Evolutionary conservation across 23 tunicate genomes (phyloP).

Genomic region (Clavelina lepadiformis): DNA sequence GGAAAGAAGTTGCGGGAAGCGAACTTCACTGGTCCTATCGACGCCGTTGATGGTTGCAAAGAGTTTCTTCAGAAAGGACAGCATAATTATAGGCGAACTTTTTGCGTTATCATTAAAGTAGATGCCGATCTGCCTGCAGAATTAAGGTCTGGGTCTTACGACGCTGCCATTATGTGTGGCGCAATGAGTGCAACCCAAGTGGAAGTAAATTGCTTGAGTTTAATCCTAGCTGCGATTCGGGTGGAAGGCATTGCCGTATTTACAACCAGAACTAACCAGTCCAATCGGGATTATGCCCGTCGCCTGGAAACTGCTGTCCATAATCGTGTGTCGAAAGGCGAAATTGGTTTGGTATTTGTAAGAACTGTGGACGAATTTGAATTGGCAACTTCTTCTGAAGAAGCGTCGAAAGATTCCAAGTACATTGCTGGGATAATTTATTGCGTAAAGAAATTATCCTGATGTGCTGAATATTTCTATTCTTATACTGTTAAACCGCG

Average conservation of each 20-base stretch:
- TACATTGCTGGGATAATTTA: slow-evolving; percentile 14
- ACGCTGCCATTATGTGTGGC: slow-evolving; percentile 22
- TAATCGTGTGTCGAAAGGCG: not conserved
- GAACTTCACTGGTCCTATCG: slow-evolving; percentile 9
- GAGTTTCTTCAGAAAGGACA: not conserved
- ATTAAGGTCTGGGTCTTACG: not conserved
- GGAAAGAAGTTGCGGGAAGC: slow-evolving; percentile 2
- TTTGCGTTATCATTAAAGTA: not conserved
- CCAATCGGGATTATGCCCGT: slow-evolving; percentile 14
- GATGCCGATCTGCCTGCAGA: slow-evolving; percentile 7
- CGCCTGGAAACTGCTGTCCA: slow-evolving; percentile 10
- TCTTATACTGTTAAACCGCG: too few relatives aligned
- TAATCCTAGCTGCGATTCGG: slow-evolving; percentile 4
- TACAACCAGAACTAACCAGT: slow-evolving; percentile 17
- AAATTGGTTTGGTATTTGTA: not conserved
- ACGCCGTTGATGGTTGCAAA: slow-evolving; percentile 19
- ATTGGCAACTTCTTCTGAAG: slow-evolving; percentile 1
- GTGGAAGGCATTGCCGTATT: slow-evolving; percentile 19
- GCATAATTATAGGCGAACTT: not conserved
- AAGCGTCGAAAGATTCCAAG: not conserved
- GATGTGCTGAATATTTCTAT: too few relatives aligned
- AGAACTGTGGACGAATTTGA: slow-evolving; percentile 14
- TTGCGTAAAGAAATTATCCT: slow-evolving; percentile 15
- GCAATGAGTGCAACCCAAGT: slow-evolving; percentile 26
- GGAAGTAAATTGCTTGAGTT: slow-evolving; percentile 8